Evolutionary conservation across 2,797 vertebrate genomes (phyloP).

Genomic region (Poeciliopsis infans): DNA sequence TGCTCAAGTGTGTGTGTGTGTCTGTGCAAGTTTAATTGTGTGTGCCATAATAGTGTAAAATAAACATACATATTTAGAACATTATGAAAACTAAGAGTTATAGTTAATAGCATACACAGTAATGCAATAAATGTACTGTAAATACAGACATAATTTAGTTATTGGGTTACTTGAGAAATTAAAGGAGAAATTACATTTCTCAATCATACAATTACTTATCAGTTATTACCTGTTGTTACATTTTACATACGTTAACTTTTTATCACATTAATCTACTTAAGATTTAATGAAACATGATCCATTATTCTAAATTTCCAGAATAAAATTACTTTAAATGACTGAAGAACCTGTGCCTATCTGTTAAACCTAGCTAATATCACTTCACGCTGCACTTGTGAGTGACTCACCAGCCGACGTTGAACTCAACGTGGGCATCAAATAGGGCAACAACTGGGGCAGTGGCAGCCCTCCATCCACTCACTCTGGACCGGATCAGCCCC

Average conservation of each 20-base stretch:
- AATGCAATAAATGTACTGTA: not conserved
- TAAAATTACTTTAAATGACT: slow-evolving; percentile 32
- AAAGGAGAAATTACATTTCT: not conserved
- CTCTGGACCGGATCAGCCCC: slow-evolving; percentile 94
- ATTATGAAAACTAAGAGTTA: not conserved
- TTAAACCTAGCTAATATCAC: slow-evolving; percentile 31
- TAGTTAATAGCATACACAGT: not conserved
- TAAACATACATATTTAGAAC: not conserved
- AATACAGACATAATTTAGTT: not conserved
- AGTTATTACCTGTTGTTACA: not conserved
- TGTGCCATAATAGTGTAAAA: not conserved
- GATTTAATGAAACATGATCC: slow-evolving; percentile 30
- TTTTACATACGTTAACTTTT: not conserved
- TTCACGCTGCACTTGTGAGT: slow-evolving; percentile 36
- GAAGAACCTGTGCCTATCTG: slow-evolving; percentile 11
- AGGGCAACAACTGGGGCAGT: slow-evolving; percentile 94
- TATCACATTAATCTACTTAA: not conserved
- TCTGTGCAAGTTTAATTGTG: no score
- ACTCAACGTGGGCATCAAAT: slow-evolving; percentile 98
- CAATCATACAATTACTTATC: not conserved
- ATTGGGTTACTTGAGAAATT: not conserved
- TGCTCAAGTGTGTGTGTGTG: not conserved
- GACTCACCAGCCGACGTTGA: slow-evolving; percentile 94
- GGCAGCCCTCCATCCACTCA: slow-evolving; percentile 94
- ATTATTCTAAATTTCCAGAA: slow-evolving; percentile 39